A percentile compares a stretch with the other conserved stretches of the same genome.
These are phyloP conservation scores for Brachypterus glaber DNA, from an alignment of 2,888 invertebrate genomes.

Conservation along the genomic window DNA sequence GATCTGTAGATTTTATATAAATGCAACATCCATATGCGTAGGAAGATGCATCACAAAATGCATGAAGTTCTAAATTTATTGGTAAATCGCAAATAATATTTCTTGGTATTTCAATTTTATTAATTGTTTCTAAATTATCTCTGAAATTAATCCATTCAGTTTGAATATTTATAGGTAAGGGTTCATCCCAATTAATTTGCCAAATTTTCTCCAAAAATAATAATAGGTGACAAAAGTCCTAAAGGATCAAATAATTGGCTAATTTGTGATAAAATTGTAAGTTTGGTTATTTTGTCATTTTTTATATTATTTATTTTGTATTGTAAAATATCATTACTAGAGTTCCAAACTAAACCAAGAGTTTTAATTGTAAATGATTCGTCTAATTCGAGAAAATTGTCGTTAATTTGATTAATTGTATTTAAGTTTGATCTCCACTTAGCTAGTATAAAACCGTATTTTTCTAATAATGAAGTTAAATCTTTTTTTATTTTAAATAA, in stretches of 20 bases:
- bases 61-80: conserved; percentile 10
- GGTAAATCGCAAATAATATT: not conserved
- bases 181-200: conserved; percentile 9
- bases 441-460: no score
- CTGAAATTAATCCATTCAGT: not conserved
- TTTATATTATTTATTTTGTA: no score
- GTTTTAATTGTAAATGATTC: no score
- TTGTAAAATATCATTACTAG: no score
- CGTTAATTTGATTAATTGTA: no score
- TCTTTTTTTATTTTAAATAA: no score
- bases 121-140: no score
- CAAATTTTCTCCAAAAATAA: not conserved
- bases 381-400: no score
- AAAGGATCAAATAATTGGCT: conserved; percentile 7
- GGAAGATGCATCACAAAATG: conserved; percentile 14
- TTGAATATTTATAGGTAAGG: conserved; percentile 3
- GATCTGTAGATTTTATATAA: no score
- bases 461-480: no score
- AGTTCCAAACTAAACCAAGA: no score
- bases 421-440: no score
- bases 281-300: conserved; percentile 1
- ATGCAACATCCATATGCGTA: conserved; percentile 13
- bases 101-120: conserved; percentile 4
- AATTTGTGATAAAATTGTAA: conserved; percentile 1
- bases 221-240: conserved; percentile 3